A percentile compares a stretch with the other conserved stretches of the same genome.
These are phyloP conservation scores for Tribolium castaneum DNA, from an alignment of 1,140 invertebrate species.

Conservation along the genomic window DNA sequence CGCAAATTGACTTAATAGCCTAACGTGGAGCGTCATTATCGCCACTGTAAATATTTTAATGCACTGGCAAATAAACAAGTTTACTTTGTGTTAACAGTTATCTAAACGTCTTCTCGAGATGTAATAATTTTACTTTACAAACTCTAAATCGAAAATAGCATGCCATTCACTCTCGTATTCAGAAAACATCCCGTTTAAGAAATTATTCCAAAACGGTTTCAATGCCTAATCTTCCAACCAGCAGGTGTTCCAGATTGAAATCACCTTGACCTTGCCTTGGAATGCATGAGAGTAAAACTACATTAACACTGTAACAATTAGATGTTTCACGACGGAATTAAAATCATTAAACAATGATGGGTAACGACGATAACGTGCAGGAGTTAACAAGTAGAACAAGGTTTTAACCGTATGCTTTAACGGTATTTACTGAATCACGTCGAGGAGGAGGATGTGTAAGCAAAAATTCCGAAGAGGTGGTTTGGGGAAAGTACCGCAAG, in stretches of 20 bases:
- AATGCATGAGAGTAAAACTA: conserved; percentile 16
- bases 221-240: neutral
- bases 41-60: neutral
- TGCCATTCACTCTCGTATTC: neutral
- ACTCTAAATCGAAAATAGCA: neutral
- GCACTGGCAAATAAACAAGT: neutral
- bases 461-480: neutral
- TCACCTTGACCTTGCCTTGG: conserved; percentile 13
- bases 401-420: conserved; percentile 24
- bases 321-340: conserved; percentile 11
- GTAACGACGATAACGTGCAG: conserved; percentile 2
- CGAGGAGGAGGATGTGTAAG: conserved; percentile 9
- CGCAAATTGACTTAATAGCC: too few relatives aligned
- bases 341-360: conserved; percentile 1
- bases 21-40: neutral
- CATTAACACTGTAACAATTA: conserved; percentile 5
- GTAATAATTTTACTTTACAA: neutral
- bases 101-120: neutral
- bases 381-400: conserved; percentile 32
- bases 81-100: neutral
- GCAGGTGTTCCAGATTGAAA: neutral
- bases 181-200: neutral
- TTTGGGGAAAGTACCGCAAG: too few relatives aligned
- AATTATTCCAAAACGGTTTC: neutral
- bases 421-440: conserved; percentile 2